phyloP scores from a whole-genome alignment of 2,888 invertebrate species.

The Muschampia plurimacula region DNA sequence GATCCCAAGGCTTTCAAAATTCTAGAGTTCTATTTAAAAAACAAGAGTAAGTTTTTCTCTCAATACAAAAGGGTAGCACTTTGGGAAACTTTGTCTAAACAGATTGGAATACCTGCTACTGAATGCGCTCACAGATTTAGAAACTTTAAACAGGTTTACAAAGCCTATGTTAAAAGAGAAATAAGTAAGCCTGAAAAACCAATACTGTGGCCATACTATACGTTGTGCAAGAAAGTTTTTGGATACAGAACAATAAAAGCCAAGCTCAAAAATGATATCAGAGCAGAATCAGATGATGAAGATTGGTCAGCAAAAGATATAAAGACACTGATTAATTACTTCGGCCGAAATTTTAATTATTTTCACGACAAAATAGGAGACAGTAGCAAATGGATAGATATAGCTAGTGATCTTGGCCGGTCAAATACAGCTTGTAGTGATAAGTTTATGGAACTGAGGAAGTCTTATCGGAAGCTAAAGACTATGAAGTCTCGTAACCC shows the following conservation, averaged over 20 bases:
- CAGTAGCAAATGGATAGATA: constrained; percentile 55
- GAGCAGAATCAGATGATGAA: constrained; percentile 59
- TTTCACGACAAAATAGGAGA: constrained; percentile 58
- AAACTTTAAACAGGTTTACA: constrained; percentile 73
- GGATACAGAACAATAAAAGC: constrained; percentile 72
- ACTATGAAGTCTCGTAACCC: constrained; percentile 70
- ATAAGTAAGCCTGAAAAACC: constrained; percentile 74
- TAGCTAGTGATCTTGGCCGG: constrained; percentile 60
- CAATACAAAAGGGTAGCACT: constrained; percentile 62
- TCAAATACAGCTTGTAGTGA: constrained; percentile 60
- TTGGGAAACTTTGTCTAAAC: constrained; percentile 66
- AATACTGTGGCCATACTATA: constrained; percentile 76
- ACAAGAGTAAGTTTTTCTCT: constrained; percentile 71
- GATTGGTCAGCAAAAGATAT: constrained; percentile 74
- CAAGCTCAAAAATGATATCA: constrained; percentile 63
- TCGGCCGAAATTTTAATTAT: constrained; percentile 59
- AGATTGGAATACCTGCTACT: constrained; percentile 64
- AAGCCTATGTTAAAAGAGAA: constrained; percentile 68
- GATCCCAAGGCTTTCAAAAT: constrained; percentile 73
- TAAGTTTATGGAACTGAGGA: constrained; percentile 71
- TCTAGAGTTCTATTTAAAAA: constrained; percentile 71
- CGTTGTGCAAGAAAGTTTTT: constrained; percentile 76
- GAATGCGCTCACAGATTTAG: constrained; percentile 74
- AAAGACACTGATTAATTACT: constrained; percentile 66
- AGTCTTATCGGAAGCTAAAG: constrained; percentile 72